Evolutionary conservation across 2,113 vertebrate genomes (phyloP).

Genomic region (Archocentrus centrarchus): DNA sequence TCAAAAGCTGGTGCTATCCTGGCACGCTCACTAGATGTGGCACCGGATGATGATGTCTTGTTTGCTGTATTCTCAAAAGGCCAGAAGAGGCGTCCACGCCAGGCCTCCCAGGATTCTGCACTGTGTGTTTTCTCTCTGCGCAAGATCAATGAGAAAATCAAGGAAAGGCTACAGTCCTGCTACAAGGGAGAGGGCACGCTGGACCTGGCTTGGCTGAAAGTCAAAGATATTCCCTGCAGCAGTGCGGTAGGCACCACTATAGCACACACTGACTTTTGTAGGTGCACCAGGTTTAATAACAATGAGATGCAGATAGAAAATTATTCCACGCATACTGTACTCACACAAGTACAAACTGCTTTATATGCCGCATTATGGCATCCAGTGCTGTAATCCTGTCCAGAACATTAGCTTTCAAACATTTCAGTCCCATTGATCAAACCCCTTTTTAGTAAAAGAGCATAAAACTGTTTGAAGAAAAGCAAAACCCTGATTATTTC

Average conservation of each 20-base stretch:
- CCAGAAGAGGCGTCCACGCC: constrained; percentile 92
- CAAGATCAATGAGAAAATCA: constrained; percentile 96
- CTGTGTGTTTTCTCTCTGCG: constrained; percentile 95
- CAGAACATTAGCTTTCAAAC: neutral
- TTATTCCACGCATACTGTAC: constrained; percentile 4
- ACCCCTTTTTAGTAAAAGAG: neutral
- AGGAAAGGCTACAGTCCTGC: constrained; percentile 95
- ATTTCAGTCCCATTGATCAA: neutral
- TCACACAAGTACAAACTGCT: neutral
- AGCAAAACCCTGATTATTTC: constrained; percentile 16
- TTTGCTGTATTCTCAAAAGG: constrained; percentile 97
- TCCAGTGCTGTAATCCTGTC: neutral
- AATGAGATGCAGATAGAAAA: neutral
- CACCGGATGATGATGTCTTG: constrained; percentile 90
- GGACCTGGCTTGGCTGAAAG: constrained; percentile 98
- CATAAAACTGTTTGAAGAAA: neutral
- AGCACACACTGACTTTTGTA: neutral
- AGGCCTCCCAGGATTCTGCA: constrained; percentile 93
- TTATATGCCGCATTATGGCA: neutral
- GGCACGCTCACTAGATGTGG: constrained; percentile 87
- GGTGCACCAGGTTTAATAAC: neutral
- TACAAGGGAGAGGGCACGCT: constrained; percentile 96
- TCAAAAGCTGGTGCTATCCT: constrained; percentile 93
- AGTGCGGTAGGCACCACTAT: constrained; percentile 89
- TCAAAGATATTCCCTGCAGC: constrained; percentile 98